A percentile compares a stretch with the other conserved stretches of the same genome.
These are phyloP conservation scores for Casuarius casuarius DNA, from an alignment of 2,113 vertebrate genomes.

Conservation along the genomic window DNA sequence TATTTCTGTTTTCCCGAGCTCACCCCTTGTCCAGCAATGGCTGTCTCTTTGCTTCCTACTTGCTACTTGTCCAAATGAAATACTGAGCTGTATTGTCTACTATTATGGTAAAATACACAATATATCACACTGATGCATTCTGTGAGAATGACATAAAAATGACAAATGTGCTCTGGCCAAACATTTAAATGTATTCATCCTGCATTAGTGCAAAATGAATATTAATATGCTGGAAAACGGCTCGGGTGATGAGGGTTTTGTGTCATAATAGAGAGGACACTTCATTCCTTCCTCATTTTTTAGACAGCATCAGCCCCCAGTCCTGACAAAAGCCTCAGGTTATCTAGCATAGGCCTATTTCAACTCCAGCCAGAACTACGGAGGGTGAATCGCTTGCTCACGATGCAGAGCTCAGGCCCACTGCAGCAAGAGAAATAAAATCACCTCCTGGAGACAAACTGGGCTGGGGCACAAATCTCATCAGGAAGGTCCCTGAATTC, in stretches of 20 bases:
- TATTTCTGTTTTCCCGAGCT: slow-evolving; percentile 53
- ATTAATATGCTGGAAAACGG: slow-evolving; percentile 66
- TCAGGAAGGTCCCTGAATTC: not conserved
- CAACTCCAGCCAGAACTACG: not conserved
- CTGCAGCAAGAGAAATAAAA: not conserved
- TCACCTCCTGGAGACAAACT: not conserved
- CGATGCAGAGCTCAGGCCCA: not conserved
- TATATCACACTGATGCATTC: slow-evolving; percentile 58
- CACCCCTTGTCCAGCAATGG: slow-evolving; percentile 1
- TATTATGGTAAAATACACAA: slow-evolving; percentile 66
- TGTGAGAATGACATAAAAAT: slow-evolving; percentile 50
- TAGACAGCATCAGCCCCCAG: not conserved
- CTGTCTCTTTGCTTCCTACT: slow-evolving; percentile 18
- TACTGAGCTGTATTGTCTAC: slow-evolving; percentile 62
- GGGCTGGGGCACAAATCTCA: not conserved
- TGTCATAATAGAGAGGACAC: slow-evolving; percentile 33
- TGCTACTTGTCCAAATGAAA: slow-evolving; percentile 34
- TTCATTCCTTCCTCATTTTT: slow-evolving; percentile 36
- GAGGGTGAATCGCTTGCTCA: not conserved
- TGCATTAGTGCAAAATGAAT: slow-evolving; percentile 70
- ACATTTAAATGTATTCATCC: slow-evolving; percentile 67
- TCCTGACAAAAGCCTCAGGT: not conserved
- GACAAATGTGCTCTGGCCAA: slow-evolving; percentile 41
- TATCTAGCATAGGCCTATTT: not conserved
- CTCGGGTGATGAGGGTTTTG: slow-evolving; percentile 31